Percentiles rank a stretch among this genome's conserved stretches.
Conservation (phyloP, 2,113 vertebrate species). For the Upupa epops region DNA sequence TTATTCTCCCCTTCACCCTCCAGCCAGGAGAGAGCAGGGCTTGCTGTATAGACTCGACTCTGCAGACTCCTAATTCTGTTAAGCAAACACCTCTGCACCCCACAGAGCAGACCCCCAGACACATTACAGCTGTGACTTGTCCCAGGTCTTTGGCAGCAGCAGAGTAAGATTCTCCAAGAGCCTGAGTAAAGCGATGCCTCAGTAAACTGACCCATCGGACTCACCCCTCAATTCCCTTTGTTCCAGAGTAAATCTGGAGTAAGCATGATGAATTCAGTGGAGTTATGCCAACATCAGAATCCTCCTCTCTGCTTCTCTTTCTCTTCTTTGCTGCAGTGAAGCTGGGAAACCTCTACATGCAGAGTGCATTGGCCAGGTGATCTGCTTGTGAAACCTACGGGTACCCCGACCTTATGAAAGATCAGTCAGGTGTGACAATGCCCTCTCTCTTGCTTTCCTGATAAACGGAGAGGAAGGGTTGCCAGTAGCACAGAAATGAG, state of each 20-base stretch:
- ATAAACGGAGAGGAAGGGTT: constrained; percentile 34
- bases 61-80: constrained; percentile 35
- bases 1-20: neutral
- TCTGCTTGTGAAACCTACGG: constrained; percentile 41
- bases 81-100: constrained; percentile 13
- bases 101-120: constrained; percentile 5
- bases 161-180: constrained; percentile 37
- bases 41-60: neutral
- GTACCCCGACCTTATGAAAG: constrained; percentile 46
- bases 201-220: constrained; percentile 10
- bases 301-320: neutral
- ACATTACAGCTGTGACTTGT: constrained; percentile 12
- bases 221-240: constrained; percentile 8
- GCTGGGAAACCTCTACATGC: constrained; percentile 27
- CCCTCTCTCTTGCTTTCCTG: constrained; percentile 18
- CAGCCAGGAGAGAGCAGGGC: neutral
- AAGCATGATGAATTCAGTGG: neutral
- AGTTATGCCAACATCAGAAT: neutral
- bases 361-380: constrained; percentile 23
- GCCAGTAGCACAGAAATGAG: neutral
- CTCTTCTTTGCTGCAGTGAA: neutral
- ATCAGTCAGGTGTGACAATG: constrained; percentile 26
- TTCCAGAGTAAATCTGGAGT: neutral
- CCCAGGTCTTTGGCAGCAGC: neutral
- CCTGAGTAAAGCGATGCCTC: constrained; percentile 33